Percentiles rank a stretch among this genome's conserved stretches.
Conservation (phyloP, 2,888 invertebrate genomes). For the Zaprionus lineosus region DNA sequence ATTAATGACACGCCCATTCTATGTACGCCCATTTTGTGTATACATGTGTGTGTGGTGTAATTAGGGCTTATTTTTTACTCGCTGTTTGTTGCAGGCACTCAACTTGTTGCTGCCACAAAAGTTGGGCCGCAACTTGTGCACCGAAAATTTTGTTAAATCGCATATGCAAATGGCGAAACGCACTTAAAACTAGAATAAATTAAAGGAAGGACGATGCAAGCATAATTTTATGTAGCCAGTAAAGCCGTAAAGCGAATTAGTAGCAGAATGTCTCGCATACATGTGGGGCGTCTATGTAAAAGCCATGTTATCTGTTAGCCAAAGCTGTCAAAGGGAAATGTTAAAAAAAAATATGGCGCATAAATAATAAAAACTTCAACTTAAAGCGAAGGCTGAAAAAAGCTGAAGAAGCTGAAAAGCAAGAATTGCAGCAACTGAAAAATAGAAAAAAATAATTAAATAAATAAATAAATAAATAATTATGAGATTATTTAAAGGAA, state of each 20-base stretch:
- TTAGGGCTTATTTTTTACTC: constrained; percentile 22
- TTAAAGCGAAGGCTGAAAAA: constrained; percentile 28
- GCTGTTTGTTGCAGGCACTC: constrained; percentile 23
- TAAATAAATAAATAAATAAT: constrained; percentile 6
- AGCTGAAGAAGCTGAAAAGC: constrained; percentile 29
- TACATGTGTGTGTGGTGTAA: constrained; percentile 34
- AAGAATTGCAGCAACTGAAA: constrained; percentile 45
- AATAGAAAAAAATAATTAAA: constrained; percentile 23
- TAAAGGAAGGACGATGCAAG: constrained; percentile 17
- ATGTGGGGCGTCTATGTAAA: constrained; percentile 33
- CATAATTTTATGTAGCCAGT: constrained; percentile 4
- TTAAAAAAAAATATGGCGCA: not conserved
- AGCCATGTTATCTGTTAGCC: constrained; percentile 31
- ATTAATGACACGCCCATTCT: constrained; percentile 59
- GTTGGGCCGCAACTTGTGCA: constrained; percentile 18
- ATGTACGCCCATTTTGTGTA: constrained; percentile 16
- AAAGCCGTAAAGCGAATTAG: constrained; percentile 36
- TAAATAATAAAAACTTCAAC: not conserved
- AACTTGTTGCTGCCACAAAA: constrained; percentile 59
- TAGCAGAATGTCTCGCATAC: constrained; percentile 39
- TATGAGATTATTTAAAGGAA: constrained; percentile 8
- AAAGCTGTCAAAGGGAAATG: constrained; percentile 25
- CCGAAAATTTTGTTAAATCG: constrained; percentile 33
- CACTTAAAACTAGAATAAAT: constrained; percentile 52
- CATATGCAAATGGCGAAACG: constrained; percentile 52